A percentile compares a stretch with the other conserved stretches of the same genome.
Conservation (phyloP, 1,140 invertebrate genomes). For the Lutraria rhynchaena region DNA sequence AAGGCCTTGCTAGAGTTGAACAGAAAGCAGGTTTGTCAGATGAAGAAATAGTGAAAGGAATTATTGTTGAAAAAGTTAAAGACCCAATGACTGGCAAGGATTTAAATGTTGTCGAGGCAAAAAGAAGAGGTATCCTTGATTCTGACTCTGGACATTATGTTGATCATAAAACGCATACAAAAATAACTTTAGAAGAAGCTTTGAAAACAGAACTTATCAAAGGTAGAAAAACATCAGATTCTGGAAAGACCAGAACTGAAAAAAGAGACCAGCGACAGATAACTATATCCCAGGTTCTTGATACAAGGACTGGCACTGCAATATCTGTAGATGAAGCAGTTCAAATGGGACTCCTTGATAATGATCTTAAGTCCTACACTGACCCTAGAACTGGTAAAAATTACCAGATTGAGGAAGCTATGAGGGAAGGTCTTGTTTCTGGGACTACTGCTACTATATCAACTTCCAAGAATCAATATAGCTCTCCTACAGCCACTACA, state of each 20-base stretch:
- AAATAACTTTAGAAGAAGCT: constrained; percentile 88
- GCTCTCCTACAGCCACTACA: constrained; percentile 63
- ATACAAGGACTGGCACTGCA: constrained; percentile 88
- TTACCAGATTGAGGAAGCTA: constrained; percentile 89
- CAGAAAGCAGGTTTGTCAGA: constrained; percentile 78
- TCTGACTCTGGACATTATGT: constrained; percentile 85
- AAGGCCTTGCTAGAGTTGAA: constrained; percentile 76
- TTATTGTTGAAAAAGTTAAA: constrained; percentile 71
- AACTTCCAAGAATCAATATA: constrained; percentile 79
- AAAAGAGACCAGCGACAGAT: constrained; percentile 87
- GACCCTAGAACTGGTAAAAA: constrained; percentile 70
- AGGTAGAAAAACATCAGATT: constrained; percentile 87
- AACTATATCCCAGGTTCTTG: constrained; percentile 79
- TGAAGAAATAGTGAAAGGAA: constrained; percentile 68
- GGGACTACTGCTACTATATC: constrained; percentile 76
- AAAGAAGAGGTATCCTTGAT: constrained; percentile 76
- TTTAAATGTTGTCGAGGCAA: constrained; percentile 85
- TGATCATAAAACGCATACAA: constrained; percentile 85
- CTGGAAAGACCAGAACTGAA: constrained; percentile 90
- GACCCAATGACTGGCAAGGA: constrained; percentile 89
- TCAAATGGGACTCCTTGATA: constrained; percentile 72
- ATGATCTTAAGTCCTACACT: constrained; percentile 84
- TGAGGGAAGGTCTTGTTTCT: constrained; percentile 90
- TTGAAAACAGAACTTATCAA: constrained; percentile 90
- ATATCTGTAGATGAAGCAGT: constrained; percentile 86